phyloP scores from a whole-genome alignment of 2,797 vertebrate species.

The Epinephelus malabaricus region DNA sequence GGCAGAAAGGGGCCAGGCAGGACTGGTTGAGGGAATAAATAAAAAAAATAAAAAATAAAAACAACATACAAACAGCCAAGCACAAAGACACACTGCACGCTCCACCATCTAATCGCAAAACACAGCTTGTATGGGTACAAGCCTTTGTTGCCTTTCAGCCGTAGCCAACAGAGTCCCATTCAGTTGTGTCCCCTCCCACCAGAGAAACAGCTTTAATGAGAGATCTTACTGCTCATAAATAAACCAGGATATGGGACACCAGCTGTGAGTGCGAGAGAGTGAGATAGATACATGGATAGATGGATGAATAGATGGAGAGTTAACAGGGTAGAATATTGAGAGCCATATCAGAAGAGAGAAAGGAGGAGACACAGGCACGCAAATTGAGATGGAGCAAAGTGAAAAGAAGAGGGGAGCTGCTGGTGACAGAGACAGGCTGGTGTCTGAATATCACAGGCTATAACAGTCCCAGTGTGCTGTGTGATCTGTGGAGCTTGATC shows the following conservation, averaged over 20 bases:
- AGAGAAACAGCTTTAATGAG: conserved; percentile 73
- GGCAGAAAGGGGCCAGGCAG: conserved; percentile 48
- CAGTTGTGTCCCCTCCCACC: conserved; percentile 62
- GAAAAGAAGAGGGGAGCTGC: not conserved
- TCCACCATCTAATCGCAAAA: conserved; percentile 52
- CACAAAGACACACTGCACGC: conserved; percentile 23
- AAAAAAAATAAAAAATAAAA: not conserved
- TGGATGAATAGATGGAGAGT: conserved; percentile 35
- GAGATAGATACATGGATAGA: conserved; percentile 42
- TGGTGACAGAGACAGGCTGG: conserved; percentile 25
- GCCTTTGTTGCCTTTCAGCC: conserved; percentile 59
- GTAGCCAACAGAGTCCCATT: conserved; percentile 43
- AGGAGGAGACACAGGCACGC: not conserved
- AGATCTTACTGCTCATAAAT: conserved; percentile 82
- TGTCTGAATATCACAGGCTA: conserved; percentile 27
- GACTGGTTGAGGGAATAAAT: conserved; percentile 21
- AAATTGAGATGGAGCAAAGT: conserved; percentile 20
- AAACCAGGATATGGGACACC: conserved; percentile 76
- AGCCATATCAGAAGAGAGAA: not conserved
- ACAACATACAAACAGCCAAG: conserved; percentile 27
- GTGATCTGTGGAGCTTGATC: conserved; percentile 9
- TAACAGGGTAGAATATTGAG: conserved; percentile 29
- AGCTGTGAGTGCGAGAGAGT: conserved; percentile 65
- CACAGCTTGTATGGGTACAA: conserved; percentile 46
- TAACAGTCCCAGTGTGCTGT: not conserved